phyloP scores from a whole-genome alignment of 2,888 invertebrate genomes.

The Lacanobia oleracea region DNA sequence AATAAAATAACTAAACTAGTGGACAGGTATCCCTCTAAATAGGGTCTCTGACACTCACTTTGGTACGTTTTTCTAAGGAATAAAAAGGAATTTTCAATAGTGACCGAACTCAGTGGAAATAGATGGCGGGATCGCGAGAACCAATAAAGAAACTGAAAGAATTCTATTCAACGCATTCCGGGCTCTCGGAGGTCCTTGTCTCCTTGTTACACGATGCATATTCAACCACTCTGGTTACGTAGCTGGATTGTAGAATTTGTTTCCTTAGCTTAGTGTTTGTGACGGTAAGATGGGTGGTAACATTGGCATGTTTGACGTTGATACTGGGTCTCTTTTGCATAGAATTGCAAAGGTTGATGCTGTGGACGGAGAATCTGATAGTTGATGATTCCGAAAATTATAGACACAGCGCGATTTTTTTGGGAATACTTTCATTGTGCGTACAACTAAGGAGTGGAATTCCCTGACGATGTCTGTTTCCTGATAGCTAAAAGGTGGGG shows the following conservation, averaged over 20 bases:
- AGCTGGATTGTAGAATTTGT: conserved; percentile 56
- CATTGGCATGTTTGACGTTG: conserved; percentile 11
- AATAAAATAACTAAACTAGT: conserved; percentile 46
- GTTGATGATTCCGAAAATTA: background rate
- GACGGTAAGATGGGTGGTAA: conserved; percentile 4
- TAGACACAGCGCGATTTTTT: background rate
- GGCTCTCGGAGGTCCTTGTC: conserved; percentile 67
- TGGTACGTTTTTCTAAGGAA: conserved; percentile 48
- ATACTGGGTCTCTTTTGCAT: background rate
- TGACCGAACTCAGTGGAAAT: conserved; percentile 55
- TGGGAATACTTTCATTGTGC: too few relatives aligned
- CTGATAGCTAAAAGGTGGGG: too few relatives aligned
- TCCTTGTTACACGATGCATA: conserved; percentile 71
- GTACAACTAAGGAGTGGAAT: too few relatives aligned
- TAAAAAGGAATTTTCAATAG: conserved; percentile 68
- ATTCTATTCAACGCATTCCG: conserved; percentile 80
- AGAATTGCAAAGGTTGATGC: too few relatives aligned
- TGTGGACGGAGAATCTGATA: background rate
- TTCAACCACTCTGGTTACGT: conserved; percentile 61
- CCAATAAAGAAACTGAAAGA: conserved; percentile 78
- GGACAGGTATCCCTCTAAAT: conserved; percentile 49
- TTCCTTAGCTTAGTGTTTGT: conserved; percentile 46
- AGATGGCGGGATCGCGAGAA: conserved; percentile 63
- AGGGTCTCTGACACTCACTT: conserved; percentile 47
- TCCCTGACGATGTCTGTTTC: too few relatives aligned